Base-by-base conservation (phyloP, 1,140 invertebrate genomes). In the Samia ricini region DNA sequence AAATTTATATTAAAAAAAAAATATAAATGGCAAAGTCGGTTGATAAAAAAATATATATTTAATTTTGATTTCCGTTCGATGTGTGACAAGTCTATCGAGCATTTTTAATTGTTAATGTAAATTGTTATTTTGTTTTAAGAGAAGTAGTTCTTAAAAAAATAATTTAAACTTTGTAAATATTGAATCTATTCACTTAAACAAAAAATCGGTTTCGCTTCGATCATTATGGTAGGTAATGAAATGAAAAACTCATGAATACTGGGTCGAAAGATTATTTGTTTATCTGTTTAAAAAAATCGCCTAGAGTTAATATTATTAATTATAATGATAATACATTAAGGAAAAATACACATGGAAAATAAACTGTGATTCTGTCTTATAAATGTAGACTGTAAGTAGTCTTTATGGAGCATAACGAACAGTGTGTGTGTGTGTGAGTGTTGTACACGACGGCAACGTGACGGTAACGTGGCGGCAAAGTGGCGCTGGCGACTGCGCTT, bases 71-170 rank as follows among this genome's bases (percentile, higher is more conserved):
- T 74, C 77, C 78, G 80, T 79, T 76, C 79, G 80, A 82, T 77
- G 76, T 78, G 76, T 79, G 81, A 75, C 77, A 74, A 88, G n/a
- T 86, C 80, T 88, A 79, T 81, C 85, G 85, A 88, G 84, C 85
- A 89, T 89, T 88, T 89, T 82, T 85, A 83, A 89, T 83, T 85
- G 84, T 89, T 89, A 89, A 80, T 88, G 84, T 88, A 85, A 87
- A 89, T 89, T 89, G 87, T 89, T 89, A 87, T 88, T 89, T 89
- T 88, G 85, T 89, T 89, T 85, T 88, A 88, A 88, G 85, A 71
- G 72, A 72, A 22, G 57, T 87, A 89, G 85, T 68, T 85, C 74
- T 88, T 88, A 85, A 87, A n/a, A n/a, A n/a, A n/a, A 63, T 86
- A 86, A 87, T 83, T 88, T 85, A 89, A 89, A 82, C 69, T 68